Base-by-base conservation (phyloP, 1,140 invertebrate genomes). In the Euura saliciscinereae region DNA sequence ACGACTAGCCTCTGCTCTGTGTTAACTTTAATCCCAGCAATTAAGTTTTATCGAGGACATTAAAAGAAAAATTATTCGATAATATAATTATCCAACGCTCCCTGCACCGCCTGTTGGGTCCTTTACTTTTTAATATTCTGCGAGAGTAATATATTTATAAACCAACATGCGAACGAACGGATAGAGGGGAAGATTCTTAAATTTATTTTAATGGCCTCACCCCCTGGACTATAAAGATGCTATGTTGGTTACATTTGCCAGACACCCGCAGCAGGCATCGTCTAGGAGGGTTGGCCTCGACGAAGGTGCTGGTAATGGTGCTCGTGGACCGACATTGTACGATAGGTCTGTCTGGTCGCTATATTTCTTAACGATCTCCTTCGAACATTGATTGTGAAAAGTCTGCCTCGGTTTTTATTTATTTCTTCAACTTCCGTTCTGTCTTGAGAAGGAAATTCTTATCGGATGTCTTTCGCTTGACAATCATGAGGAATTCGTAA, bases 141-240 rank as follows among this genome's bases (percentile, higher is more conserved):
- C 8, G 43, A 67, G 42, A 42, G 66, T 67, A 67, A 67, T 67
- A 44, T 11, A 67, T 67, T 42, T 67, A 67, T 42, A 42, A 28
- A 67, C 28, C 43, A 67, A 8, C 66, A 42, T 44, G 28, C 4
- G 66, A 11, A 44, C 42, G 66, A 67, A 44, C 13, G 66, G 66
- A 42, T 7, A 44, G 59, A 13, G 13, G 66, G 66, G 66, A 42
- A 28, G 66, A 4, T 67, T 67, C 66, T 67, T 67, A 67, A 67
- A 67, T 67, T 67, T 67, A 67, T 67, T 67, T 67, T 67, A 67
- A 67, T 67, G 66, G 28, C 43, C 66, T 44, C 42, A 28, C 51
- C 66, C 66, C 13, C 3, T 13, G 66, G 66, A 67, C 66, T 13
- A 67, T 67, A 67, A 67, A 67, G 43, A 67, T 44, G 28, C 43